These are phyloP conservation scores for Alligator sinensis DNA, from an alignment of 2,113 vertebrate species.

Conservation along the genomic window DNA sequence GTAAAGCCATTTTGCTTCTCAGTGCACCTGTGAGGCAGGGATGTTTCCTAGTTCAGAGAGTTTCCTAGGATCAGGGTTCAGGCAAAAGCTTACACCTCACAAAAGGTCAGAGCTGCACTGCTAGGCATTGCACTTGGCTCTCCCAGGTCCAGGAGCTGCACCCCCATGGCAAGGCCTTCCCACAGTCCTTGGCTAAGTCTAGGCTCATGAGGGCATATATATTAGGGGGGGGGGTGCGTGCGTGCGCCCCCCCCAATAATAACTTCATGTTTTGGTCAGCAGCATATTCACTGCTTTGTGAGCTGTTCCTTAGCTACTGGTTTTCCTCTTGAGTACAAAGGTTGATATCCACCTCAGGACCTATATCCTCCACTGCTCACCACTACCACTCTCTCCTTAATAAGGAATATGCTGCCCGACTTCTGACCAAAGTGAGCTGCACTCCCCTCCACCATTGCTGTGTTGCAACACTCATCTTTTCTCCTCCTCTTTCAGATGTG, in stretches of 20 bases:
- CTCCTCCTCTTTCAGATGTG: slow-evolving; percentile 13
- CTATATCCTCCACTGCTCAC: neutral
- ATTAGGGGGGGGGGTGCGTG: no score
- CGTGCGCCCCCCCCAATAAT: neutral
- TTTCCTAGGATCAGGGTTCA: neutral
- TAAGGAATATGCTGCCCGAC: neutral
- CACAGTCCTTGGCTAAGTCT: no score
- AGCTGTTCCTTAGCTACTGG: neutral
- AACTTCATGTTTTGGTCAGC: neutral
- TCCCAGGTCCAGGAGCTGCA: no score
- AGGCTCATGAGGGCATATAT: no score
- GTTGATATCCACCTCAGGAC: neutral
- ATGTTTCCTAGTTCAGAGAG: neutral
- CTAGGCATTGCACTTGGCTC: no score
- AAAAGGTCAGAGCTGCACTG: no score
- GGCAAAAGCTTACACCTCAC: no score
- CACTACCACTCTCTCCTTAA: neutral
- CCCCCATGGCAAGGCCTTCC: no score
- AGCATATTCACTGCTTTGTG: neutral
- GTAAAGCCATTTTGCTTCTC: no score
- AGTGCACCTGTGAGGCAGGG: no score
- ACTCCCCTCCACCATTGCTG: neutral
- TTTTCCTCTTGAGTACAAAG: neutral
- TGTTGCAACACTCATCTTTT: neutral
- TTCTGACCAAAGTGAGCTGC: neutral